A percentile compares a stretch with the other conserved stretches of the same genome.
Evolutionary conservation across 1,140 invertebrate genomes (phyloP).

Genomic region (Scylla paramamosain): DNA sequence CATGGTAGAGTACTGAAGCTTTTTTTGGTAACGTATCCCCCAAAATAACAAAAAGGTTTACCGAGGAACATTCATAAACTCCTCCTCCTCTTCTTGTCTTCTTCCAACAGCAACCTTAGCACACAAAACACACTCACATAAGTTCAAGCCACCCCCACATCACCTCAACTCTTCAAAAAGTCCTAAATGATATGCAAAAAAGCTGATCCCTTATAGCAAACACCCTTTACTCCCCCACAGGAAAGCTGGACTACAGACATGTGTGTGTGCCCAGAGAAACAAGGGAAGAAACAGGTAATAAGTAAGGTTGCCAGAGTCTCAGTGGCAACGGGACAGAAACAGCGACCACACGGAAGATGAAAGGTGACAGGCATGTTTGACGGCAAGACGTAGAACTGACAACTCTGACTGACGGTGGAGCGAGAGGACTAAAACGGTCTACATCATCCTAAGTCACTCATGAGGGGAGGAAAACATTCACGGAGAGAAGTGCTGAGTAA

Average conservation of each 20-base stretch:
- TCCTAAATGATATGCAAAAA: conserved; percentile 14
- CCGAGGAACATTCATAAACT: neutral
- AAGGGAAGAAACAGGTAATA: neutral
- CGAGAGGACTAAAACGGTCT: neutral
- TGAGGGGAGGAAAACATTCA: conserved; percentile 10
- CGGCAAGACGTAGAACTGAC: neutral
- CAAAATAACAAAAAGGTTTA: neutral
- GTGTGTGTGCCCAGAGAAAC: neutral
- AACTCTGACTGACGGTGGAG: neutral
- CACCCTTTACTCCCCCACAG: neutral
- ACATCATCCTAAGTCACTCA: neutral
- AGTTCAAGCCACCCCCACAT: neutral
- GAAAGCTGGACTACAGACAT: neutral
- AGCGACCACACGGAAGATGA: neutral
- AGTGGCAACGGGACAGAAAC: neutral
- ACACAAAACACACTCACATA: neutral
- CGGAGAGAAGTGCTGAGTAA: neutral
- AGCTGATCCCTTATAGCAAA: neutral
- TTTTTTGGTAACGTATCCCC: neutral
- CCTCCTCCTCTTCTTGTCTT: neutral
- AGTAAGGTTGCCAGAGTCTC: neutral
- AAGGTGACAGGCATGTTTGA: neutral
- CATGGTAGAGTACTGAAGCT: neutral
- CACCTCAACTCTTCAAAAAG: neutral
- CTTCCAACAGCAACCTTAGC: neutral